Conservation (phyloP, 2,888 invertebrate genomes). For the Polydrusus tereticollis region DNA sequence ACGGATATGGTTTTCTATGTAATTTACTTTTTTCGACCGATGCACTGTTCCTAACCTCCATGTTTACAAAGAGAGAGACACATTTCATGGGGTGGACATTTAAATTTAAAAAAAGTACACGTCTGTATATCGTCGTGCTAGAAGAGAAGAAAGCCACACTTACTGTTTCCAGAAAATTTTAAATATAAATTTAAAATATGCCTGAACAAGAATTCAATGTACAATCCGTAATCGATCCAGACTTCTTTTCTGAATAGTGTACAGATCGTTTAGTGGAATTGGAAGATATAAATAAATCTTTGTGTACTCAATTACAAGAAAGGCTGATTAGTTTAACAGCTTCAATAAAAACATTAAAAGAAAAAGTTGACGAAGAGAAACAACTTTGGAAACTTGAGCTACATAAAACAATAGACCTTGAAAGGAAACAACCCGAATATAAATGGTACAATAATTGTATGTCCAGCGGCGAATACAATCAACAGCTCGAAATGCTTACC, state of each 20-base stretch:
- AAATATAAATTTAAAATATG: not conserved
- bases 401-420: constrained; percentile 48
- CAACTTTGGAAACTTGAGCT: constrained; percentile 50
- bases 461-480: constrained; percentile 34
- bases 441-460: constrained; percentile 7
- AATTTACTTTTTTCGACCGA: too few relatives aligned
- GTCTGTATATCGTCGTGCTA: too few relatives aligned
- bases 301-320: constrained; percentile 47
- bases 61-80: too few relatives aligned
- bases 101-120: too few relatives aligned
- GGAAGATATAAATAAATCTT: constrained; percentile 33
- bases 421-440: constrained; percentile 42
- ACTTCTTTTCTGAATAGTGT: constrained; percentile 1
- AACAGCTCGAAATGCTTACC: constrained; percentile 47
- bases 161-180: too few relatives aligned
- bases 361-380: constrained; percentile 46
- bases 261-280: constrained; percentile 29
- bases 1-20: too few relatives aligned
- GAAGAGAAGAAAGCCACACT: too few relatives aligned
- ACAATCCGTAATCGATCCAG: not conserved
- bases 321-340: constrained; percentile 48
- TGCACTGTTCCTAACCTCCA: too few relatives aligned
- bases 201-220: not conserved
- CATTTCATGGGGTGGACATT: too few relatives aligned
- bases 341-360: constrained; percentile 47